These are phyloP conservation scores for Palythoa grandiflora DNA, from an alignment of 92 coral and sea anemone species.

Conservation along the genomic window DNA sequence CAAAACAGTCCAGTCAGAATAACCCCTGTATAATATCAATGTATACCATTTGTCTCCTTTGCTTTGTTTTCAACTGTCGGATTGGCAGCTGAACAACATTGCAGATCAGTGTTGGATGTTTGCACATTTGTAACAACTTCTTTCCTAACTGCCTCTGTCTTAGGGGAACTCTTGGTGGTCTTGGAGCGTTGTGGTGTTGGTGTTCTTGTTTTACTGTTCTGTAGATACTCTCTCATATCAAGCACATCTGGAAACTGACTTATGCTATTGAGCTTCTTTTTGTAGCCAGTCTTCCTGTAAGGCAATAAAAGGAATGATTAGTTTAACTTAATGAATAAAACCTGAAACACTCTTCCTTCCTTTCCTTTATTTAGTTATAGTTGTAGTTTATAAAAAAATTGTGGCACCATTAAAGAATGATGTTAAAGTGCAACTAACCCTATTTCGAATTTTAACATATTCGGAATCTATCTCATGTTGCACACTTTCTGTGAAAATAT, in stretches of 20 bases:
- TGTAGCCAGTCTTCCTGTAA: constrained; percentile 90
- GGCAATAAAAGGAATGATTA: not conserved
- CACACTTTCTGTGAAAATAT: no score
- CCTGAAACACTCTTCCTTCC: no score
- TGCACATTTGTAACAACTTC: not conserved
- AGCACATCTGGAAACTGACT: constrained; percentile 93
- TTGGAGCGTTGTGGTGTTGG: constrained; percentile 10
- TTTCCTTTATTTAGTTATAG: no score
- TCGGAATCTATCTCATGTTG: no score
- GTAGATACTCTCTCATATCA: constrained; percentile 84
- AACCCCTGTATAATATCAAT: no score
- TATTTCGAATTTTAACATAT: no score
- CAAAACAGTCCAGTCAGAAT: no score
- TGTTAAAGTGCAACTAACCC: no score
- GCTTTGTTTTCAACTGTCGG: not conserved
- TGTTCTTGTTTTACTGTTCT: constrained; percentile 35
- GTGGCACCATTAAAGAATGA: no score
- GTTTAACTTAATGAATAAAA: no score
- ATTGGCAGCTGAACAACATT: not conserved
- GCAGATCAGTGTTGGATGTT: not conserved
- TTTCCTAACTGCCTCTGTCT: not conserved
- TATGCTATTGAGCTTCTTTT: constrained; percentile 88
- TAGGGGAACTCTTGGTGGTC: not conserved
- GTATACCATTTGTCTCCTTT: not conserved
- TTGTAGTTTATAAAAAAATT: no score